These are phyloP conservation scores for Athetis lepigone DNA, from an alignment of 2,888 invertebrate genomes.

Conservation along the genomic window DNA sequence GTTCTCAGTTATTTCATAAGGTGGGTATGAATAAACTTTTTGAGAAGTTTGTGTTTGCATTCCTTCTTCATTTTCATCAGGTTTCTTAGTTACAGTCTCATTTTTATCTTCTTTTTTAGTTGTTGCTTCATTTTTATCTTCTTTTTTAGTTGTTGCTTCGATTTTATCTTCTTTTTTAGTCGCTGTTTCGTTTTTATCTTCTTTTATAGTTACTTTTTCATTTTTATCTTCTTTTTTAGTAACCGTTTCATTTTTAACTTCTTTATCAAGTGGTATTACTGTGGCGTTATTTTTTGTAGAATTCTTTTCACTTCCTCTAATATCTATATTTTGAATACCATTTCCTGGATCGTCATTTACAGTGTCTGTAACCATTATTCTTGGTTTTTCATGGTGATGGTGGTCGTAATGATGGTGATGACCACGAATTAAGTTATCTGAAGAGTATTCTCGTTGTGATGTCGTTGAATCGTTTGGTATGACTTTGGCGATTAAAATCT, in stretches of 20 bases:
- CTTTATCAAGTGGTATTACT: neutral
- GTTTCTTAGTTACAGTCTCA: conserved; percentile 16
- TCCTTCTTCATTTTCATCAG: conserved; percentile 26
- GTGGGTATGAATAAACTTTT: conserved; percentile 27
- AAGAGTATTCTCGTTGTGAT: neutral
- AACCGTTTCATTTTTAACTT: conserved; percentile 22
- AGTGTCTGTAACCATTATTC: conserved; percentile 14
- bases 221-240: conserved; percentile 9
- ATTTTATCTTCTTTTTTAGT: conserved; percentile 6
- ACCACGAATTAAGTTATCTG: neutral
- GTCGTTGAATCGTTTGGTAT: conserved; percentile 3
- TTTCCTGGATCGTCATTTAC: conserved; percentile 5
- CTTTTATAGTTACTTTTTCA: conserved; percentile 23
- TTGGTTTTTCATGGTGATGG: conserved; percentile 6
- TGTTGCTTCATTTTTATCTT: conserved; percentile 26
- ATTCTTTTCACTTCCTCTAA: conserved; percentile 1
- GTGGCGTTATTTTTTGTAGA: neutral
- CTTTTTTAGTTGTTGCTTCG: conserved; percentile 14
- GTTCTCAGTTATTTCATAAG: conserved; percentile 78
- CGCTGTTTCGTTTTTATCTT: conserved; percentile 21
- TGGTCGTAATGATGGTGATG: too few relatives aligned
- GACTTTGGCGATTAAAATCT: conserved; percentile 44
- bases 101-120: conserved; percentile 14
- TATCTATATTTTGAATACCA: neutral
- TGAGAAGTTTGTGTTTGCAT: conserved; percentile 35